Percentiles rank a stretch among this genome's conserved stretches.
phyloP scores from a whole-genome alignment of 2,888 invertebrate genomes.

The Panopea generosa region DNA sequence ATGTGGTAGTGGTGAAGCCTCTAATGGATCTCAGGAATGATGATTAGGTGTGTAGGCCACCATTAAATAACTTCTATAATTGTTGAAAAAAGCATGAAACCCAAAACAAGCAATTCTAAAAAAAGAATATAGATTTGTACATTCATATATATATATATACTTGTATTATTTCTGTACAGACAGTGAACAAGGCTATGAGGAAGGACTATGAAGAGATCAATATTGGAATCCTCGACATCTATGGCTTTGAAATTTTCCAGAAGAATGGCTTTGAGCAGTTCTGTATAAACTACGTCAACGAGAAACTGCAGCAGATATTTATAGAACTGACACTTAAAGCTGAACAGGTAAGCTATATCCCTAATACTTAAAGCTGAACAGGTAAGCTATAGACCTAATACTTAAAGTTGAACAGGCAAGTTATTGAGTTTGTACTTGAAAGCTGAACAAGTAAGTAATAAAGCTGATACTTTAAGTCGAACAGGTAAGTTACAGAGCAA shows the following conservation, averaged over 20 bases:
- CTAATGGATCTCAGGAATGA: too few species aligned
- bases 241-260: conserved; percentile 90
- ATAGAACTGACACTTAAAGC: conserved; percentile 90
- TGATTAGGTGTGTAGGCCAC: too few species aligned
- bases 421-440: conserved; percentile 88
- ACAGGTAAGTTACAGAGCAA: too few species aligned
- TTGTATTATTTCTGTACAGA: conserved; percentile 85
- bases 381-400: conserved; percentile 87
- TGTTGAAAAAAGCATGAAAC: too few species aligned
- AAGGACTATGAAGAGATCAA: conserved; percentile 86
- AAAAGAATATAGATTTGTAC: too few species aligned
- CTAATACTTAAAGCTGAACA: conserved; percentile 90
- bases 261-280: conserved; percentile 91
- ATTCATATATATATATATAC: too few species aligned
- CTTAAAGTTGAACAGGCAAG: conserved; percentile 89
- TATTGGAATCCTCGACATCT: conserved; percentile 90
- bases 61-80: too few species aligned
- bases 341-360: conserved; percentile 88
- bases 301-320: conserved; percentile 91
- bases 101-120: too few species aligned
- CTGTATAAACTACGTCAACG: conserved; percentile 91
- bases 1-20: too few species aligned
- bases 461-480: too few species aligned
- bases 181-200: conserved; percentile 89
- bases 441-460: too few species aligned